These are phyloP conservation scores for Rutpela maculata DNA, from an alignment of 2,888 invertebrate species.

Conservation along the genomic window DNA sequence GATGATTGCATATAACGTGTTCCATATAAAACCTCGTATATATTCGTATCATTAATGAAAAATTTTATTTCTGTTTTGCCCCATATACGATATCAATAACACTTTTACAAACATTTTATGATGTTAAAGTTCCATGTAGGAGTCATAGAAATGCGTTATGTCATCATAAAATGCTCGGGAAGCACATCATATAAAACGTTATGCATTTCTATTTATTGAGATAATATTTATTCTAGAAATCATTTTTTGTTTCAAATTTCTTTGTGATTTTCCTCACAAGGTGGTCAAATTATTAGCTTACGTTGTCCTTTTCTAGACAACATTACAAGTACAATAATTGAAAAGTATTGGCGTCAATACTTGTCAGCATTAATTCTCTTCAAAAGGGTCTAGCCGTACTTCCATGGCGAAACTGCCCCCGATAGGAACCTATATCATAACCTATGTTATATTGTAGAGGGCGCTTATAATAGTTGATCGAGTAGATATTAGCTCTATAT, in stretches of 20 bases:
- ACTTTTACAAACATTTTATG: conserved; percentile 25
- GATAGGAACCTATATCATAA: no score
- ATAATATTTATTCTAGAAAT: conserved; percentile 2
- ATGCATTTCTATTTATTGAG: conserved; percentile 16
- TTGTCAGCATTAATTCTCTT: no score
- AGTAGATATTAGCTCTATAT: no score
- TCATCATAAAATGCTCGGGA: conserved; percentile 21
- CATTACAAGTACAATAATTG: background rate
- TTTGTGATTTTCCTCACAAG: background rate
- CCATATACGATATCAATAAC: conserved; percentile 34
- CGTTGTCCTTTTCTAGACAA: background rate
- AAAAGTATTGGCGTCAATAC: background rate
- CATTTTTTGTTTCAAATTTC: background rate
- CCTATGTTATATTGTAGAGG: no score
- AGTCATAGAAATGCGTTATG: conserved; percentile 33
- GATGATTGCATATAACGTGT: background rate
- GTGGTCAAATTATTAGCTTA: background rate
- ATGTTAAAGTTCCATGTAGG: conserved; percentile 23
- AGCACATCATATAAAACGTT: conserved; percentile 27
- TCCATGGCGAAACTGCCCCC: no score
- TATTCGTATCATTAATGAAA: conserved; percentile 25
- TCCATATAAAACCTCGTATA: conserved; percentile 5
- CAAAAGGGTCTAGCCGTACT: no score
- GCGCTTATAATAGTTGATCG: no score
- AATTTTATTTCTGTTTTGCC: conserved; percentile 23